phyloP scores from a whole-genome alignment of 2,797 vertebrate species.

The Triplophysa yarkandensis region DNA sequence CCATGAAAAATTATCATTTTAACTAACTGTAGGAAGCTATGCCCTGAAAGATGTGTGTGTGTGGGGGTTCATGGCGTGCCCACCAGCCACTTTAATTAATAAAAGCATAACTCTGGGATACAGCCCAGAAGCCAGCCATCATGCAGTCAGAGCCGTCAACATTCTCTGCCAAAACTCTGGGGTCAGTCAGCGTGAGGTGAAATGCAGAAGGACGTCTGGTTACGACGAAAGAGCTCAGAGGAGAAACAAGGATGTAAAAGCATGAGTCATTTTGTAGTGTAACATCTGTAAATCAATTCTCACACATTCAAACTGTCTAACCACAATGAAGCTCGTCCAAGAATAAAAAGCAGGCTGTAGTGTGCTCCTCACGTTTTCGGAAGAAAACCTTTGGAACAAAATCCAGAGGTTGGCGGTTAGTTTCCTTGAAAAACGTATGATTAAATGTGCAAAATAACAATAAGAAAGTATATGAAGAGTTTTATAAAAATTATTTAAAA shows the following conservation, averaged over 20 bases:
- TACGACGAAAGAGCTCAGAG: conserved; percentile 8
- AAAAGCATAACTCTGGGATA: conserved; percentile 49
- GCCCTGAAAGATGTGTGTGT: neutral
- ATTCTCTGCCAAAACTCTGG: conserved; percentile 6
- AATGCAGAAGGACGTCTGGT: conserved; percentile 1
- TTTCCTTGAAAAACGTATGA: too few relatives aligned
- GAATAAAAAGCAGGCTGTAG: neutral
- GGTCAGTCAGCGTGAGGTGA: conserved; percentile 16
- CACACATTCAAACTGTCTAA: conserved; percentile 1
- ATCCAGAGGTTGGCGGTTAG: too few relatives aligned
- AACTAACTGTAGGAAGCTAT: conserved; percentile 29
- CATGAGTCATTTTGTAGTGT: conserved; percentile 1
- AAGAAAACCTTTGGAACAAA: too few relatives aligned
- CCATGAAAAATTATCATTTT: conserved; percentile 38
- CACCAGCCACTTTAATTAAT: conserved; percentile 59
- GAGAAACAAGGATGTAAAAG: conserved; percentile 11
- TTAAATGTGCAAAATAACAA: too few relatives aligned
- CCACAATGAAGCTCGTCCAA: neutral
- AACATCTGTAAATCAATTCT: conserved; percentile 12
- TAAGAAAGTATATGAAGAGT: too few relatives aligned
- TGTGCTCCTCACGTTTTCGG: neutral
- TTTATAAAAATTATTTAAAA: too few relatives aligned
- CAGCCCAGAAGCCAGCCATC: conserved; percentile 41
- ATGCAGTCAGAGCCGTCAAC: conserved; percentile 20
- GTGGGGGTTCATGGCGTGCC: conserved; percentile 14